Base-by-base conservation (phyloP, 2,113 vertebrate species). In the Actinemys pallida region DNA sequence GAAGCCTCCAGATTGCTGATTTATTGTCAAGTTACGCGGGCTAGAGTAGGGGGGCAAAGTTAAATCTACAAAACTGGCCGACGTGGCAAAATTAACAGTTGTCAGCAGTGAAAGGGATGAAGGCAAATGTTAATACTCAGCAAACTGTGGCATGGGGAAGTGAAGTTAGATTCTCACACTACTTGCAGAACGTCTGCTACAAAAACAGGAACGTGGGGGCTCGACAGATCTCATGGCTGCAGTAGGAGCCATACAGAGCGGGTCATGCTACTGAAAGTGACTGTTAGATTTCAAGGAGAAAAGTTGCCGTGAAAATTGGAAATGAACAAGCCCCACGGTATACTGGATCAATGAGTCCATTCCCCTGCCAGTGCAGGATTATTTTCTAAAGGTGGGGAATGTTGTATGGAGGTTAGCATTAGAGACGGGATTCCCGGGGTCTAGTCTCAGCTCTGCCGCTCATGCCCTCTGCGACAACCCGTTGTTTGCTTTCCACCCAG, bases 71-170 rank as follows among this genome's bases (percentile, higher is more conserved):
- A 8, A 96, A 97, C 94, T 39, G 96, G 94, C 91, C 88, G 89
- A 96, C 94, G 95, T 96, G 95, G 96, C 95, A 95, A 83, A 97
- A 96, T 62, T 84, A 97, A 88, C 95, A 95, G 94, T 93, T 94
- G 88, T 80, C 91, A 93, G 96, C 83, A 53, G 95, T 65, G 7
- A 90, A 80, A 89, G 17, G 65, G 88, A 79, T 1, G 5, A 52
- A 56, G 84, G 91, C 8, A 1, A 93, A 92, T 17, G 83, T 85
- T 92, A 83, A 72, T 19, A 17, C 84, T 93, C 91, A 45, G 91
- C 87, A 92, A 88, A 62, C 81, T n/a, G 42, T 39, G 84, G 84
- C 9, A 0, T 8, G 50, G 90, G 87, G 83, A 76, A 59, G 59
- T 0, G 0, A 93, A 81, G 88, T 24, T 83, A 86, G 3, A 84